These are phyloP conservation scores for Cariama cristata DNA, from an alignment of 2,113 vertebrate species.

Conservation along the genomic window DNA sequence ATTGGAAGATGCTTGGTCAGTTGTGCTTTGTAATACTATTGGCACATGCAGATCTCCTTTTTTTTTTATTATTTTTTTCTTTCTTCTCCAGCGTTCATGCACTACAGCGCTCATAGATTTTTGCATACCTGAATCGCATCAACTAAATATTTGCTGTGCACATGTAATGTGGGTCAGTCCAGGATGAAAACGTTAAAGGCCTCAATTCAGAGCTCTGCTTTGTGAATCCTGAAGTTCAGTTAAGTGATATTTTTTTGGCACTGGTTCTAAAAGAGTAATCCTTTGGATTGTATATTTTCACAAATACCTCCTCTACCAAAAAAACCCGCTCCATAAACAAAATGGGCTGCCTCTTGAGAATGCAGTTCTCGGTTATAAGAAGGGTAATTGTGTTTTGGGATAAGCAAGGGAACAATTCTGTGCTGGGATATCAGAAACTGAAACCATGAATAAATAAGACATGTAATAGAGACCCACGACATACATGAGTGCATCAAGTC, in stretches of 20 bases:
- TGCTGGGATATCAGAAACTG: background rate
- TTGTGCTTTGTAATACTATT: background rate
- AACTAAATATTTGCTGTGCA: background rate
- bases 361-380: background rate
- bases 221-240: background rate
- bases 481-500: rapidly evolving
- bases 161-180: background rate
- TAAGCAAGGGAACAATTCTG: background rate
- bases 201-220: background rate
- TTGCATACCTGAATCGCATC: background rate
- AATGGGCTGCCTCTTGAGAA: background rate
- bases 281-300: background rate
- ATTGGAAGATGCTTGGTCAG: background rate
- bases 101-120: background rate
- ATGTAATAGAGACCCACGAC: rapidly evolving
- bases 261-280: background rate
- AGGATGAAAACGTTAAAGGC: background rate
- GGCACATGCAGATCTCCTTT: background rate
- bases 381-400: background rate
- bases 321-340: background rate
- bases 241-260: background rate
- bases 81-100: background rate
- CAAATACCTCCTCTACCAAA: background rate
- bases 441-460: background rate
- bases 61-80: too few species aligned